phyloP scores from a whole-genome alignment of 1,140 invertebrate genomes.

The Nebria ingens region DNA sequence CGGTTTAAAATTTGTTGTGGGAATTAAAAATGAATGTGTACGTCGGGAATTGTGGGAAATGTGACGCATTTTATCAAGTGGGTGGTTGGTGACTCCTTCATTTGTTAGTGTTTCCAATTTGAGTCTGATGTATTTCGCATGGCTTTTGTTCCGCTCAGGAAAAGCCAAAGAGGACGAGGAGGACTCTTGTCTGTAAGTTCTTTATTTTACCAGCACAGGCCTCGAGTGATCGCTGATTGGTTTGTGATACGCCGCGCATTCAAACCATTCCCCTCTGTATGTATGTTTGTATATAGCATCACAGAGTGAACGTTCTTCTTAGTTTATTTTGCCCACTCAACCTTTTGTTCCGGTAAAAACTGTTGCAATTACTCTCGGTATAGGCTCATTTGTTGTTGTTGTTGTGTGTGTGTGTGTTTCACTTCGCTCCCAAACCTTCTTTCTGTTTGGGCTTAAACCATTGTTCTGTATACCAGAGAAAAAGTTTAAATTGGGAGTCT shows the following conservation, averaged over 20 bases:
- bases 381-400: slow-evolving; percentile 1
- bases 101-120: not conserved
- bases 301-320: too few species aligned
- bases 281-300: too few species aligned
- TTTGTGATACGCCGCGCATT: not conserved
- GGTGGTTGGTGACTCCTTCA: not conserved
- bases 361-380: slow-evolving; percentile 3
- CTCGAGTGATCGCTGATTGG: slow-evolving; percentile 4
- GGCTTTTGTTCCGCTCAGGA: not conserved
- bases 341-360: slow-evolving; percentile 9
- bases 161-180: too few species aligned
- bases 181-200: not conserved
- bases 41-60: too few species aligned
- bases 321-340: not conserved
- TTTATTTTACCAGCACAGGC: slow-evolving; percentile 1
- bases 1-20: too few species aligned
- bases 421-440: not conserved
- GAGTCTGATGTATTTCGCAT: not conserved
- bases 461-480: not conserved
- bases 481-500: slow-evolving; percentile 1
- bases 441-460: not conserved
- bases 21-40: too few species aligned
- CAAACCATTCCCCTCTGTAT: not conserved
- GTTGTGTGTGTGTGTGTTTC: too few species aligned
- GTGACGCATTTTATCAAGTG: too few species aligned